A percentile compares a stretch with the other conserved stretches of the same genome.
Evolutionary conservation across 1,140 invertebrate species (phyloP).

Genomic region (Mactra quadrangularis): DNA sequence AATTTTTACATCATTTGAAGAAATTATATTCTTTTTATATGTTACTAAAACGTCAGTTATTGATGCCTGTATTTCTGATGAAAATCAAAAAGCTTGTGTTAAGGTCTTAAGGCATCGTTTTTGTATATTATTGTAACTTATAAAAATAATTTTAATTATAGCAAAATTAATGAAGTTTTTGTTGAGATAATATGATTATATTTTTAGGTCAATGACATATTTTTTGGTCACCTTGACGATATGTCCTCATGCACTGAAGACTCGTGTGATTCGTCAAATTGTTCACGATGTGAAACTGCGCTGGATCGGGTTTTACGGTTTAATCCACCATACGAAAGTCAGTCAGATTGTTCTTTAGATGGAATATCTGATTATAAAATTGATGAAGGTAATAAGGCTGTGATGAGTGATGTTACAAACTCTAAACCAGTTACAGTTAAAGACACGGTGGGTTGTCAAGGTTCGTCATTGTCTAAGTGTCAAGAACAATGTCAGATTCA

Average conservation of each 20-base stretch:
- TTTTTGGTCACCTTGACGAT: conserved; percentile 31
- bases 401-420: not conserved
- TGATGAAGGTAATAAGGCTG: not conserved
- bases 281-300: conserved; percentile 41
- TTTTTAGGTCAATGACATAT: conserved; percentile 46
- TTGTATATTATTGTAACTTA: too few relatives aligned
- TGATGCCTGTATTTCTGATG: too few relatives aligned
- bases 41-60: too few relatives aligned
- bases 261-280: conserved; percentile 53
- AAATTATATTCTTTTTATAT: too few relatives aligned
- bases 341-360: not conserved
- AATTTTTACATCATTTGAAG: too few relatives aligned
- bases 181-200: too few relatives aligned
- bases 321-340: not conserved
- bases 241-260: conserved; percentile 23
- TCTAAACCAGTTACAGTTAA: not conserved
- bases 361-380: not conserved
- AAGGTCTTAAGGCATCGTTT: too few relatives aligned
- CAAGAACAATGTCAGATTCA: conserved; percentile 2
- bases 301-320: conserved; percentile 29
- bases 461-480: not conserved
- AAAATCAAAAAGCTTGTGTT: too few relatives aligned
- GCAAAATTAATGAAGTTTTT: too few relatives aligned
- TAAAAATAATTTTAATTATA: too few relatives aligned
- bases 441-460: not conserved